phyloP scores from a whole-genome alignment of 2,113 vertebrate genomes.

The Brachyistius frenatus region DNA sequence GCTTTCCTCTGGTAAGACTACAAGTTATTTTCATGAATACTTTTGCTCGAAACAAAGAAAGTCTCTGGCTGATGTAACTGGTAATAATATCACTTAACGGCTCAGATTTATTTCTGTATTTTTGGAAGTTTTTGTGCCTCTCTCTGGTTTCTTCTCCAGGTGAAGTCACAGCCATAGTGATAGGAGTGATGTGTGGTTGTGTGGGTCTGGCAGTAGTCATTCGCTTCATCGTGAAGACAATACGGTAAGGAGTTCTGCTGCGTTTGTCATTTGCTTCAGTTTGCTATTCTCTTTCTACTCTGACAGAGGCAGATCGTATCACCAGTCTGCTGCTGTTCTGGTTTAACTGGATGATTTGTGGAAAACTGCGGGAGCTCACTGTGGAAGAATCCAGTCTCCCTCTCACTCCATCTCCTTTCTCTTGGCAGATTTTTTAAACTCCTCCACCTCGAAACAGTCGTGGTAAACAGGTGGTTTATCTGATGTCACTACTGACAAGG shows the following conservation, averaged over 20 bases:
- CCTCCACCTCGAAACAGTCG: conserved; percentile 74
- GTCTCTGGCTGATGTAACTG: not conserved
- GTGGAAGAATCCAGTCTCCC: not conserved
- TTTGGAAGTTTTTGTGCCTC: not conserved
- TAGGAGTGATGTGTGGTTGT: conserved; percentile 83
- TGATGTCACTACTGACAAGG: conserved; percentile 65
- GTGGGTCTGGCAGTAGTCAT: conserved; percentile 81
- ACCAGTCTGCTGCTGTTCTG: not conserved
- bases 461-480: conserved; percentile 80
- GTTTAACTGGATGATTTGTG: not conserved
- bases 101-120: not conserved
- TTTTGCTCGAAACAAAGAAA: not conserved
- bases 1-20: conserved; percentile 80
- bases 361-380: conserved; percentile 1
- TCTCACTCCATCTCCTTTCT: conserved; percentile 63
- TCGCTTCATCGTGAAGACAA: conserved; percentile 82
- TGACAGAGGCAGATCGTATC: not conserved
- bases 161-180: conserved; percentile 83
- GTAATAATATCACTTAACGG: not conserved
- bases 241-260: conserved; percentile 70
- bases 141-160: conserved; percentile 60
- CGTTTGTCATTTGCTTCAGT: too few relatives aligned
- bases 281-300: not conserved
- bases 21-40: not conserved
- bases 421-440: conserved; percentile 80